A percentile compares a stretch with the other conserved stretches of the same genome.
These are phyloP conservation scores for Bombylius major DNA, from an alignment of 2,888 invertebrate species.

Conservation along the genomic window DNA sequence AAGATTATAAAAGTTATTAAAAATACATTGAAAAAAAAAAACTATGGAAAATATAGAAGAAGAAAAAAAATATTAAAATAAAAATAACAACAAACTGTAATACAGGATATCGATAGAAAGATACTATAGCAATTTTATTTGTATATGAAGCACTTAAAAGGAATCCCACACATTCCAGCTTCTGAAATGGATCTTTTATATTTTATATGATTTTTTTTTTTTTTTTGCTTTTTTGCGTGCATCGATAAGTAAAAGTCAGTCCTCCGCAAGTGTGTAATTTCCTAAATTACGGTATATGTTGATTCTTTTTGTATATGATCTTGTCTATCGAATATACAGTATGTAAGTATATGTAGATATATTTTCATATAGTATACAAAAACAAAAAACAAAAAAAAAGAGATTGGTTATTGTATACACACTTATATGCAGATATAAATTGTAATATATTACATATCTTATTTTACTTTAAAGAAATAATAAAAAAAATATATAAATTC, in stretches of 20 bases:
- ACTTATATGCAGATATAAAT: no score
- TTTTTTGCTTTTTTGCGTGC: neutral
- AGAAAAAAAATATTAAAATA: neutral
- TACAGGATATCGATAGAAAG: constrained; percentile 4
- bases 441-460: no score
- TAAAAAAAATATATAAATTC: no score
- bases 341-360: no score
- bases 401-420: no score
- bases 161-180: constrained; percentile 5
- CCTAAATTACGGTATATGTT: constrained; percentile 19
- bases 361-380: no score
- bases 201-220: neutral
- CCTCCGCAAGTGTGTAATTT: constrained; percentile 19
- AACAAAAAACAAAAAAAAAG: no score
- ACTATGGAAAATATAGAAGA: neutral
- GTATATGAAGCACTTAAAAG: constrained; percentile 2
- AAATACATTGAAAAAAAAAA: no score
- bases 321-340: neutral
- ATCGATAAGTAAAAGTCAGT: constrained; percentile 16
- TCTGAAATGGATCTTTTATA: constrained; percentile 5
- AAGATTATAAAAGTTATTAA: no score
- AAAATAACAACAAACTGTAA: neutral
- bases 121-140: constrained; percentile 4
- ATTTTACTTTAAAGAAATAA: no score
- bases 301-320: constrained; percentile 4